A percentile compares a stretch with the other conserved stretches of the same genome.
Evolutionary conservation across 1,140 invertebrate genomes (phyloP).

Genomic region (Drosophila sechellia): DNA sequence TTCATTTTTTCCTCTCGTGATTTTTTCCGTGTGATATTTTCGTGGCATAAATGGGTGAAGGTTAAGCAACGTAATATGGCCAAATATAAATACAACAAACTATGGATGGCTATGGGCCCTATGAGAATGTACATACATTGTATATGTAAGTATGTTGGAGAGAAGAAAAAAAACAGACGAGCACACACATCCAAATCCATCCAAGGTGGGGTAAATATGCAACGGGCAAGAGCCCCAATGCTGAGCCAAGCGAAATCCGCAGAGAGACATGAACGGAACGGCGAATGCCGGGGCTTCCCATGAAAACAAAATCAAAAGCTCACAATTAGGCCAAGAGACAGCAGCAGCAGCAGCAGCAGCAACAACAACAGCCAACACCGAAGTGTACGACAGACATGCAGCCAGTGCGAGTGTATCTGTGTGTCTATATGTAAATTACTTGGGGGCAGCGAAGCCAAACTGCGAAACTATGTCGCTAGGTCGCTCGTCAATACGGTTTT

Average conservation of each 20-base stretch:
- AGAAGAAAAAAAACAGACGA: slow-evolving; percentile 28
- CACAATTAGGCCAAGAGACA: slow-evolving; percentile 77
- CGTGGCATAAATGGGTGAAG: slow-evolving; percentile 69
- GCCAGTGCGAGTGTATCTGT: slow-evolving; percentile 9
- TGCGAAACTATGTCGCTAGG: slow-evolving; percentile 77
- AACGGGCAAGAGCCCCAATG: slow-evolving; percentile 34
- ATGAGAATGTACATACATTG: slow-evolving; percentile 7
- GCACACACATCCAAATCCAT: slow-evolving; percentile 35
- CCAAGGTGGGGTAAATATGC: slow-evolving; percentile 72
- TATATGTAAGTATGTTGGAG: slow-evolving; percentile 6
- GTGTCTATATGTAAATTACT: slow-evolving; percentile 70
- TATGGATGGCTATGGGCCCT: slow-evolving; percentile 37
- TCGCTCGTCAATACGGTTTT: slow-evolving; percentile 51
- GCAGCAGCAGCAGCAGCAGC: slow-evolving; percentile 7
- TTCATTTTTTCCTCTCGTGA: neutral
- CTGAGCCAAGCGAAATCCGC: slow-evolving; percentile 54
- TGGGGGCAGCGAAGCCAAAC: slow-evolving; percentile 61
- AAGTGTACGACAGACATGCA: slow-evolving; percentile 33
- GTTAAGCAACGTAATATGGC: slow-evolving; percentile 71
- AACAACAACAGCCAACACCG: neutral
- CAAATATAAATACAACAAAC: slow-evolving; percentile 62
- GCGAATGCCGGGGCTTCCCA: slow-evolving; percentile 40
- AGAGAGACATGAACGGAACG: slow-evolving; percentile 3
- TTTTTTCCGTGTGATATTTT: slow-evolving; percentile 32
- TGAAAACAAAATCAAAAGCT: slow-evolving; percentile 80